phyloP scores from a whole-genome alignment of 2,888 invertebrate species.

The Dicranocentrus wangi region DNA sequence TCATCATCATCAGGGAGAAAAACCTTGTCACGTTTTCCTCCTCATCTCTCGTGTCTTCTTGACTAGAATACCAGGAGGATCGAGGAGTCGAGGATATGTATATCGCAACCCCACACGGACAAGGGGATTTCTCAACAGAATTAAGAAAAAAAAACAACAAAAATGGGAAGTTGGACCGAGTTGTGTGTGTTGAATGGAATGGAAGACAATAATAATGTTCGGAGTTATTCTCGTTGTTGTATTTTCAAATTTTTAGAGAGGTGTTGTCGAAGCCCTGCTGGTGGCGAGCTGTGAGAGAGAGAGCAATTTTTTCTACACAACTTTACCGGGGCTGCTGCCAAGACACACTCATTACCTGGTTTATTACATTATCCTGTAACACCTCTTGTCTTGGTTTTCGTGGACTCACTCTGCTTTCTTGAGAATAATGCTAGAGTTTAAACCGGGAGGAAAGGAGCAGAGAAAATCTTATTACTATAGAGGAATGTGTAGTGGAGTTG shows the following conservation, averaged over 20 bases:
- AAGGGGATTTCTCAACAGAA: no score
- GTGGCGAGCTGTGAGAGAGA: conserved; percentile 21
- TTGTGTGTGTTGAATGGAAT: no score
- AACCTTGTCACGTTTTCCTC: conserved; percentile 53
- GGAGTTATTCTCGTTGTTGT: no score
- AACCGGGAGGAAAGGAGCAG: no score
- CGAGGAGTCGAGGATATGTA: neutral
- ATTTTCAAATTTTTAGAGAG: no score
- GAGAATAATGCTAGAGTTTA: no score
- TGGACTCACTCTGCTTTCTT: no score
- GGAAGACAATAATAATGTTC: no score
- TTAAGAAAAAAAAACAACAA: conserved; percentile 12
- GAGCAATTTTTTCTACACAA: conserved; percentile 30
- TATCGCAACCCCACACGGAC: no score
- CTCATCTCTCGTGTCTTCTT: conserved; percentile 3
- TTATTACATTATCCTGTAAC: conserved; percentile 57
- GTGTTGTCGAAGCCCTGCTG: conserved; percentile 44
- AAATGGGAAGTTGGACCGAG: conserved; percentile 37
- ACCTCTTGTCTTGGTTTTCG: conserved; percentile 25
- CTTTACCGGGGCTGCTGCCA: conserved; percentile 25
- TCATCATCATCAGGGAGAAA: no score
- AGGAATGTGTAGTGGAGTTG: no score
- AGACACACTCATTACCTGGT: conserved; percentile 45
- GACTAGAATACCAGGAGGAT: neutral
- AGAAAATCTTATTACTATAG: no score